A percentile compares a stretch with the other conserved stretches of the same genome.
Evolutionary conservation across 1,140 invertebrate species (phyloP).

Genomic region (Nasonia giraulti): DNA sequence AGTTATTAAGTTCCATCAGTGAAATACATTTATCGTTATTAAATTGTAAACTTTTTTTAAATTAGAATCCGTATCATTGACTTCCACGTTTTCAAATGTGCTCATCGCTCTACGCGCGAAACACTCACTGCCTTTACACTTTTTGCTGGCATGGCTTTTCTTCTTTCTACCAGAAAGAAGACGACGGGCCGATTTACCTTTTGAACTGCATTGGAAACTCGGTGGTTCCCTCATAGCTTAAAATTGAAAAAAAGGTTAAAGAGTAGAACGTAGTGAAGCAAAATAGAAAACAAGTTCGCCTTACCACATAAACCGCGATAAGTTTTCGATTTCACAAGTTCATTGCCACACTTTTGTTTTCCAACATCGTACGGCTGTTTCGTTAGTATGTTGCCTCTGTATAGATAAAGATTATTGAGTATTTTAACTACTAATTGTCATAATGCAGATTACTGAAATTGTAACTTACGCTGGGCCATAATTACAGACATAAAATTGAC

Average conservation of each 20-base stretch:
- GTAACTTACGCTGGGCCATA: slow-evolving; percentile 85
- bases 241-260: too few relatives aligned
- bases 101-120: too few relatives aligned
- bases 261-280: too few relatives aligned
- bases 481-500: slow-evolving; percentile 85
- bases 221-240: neutral
- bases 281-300: neutral
- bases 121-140: too few relatives aligned
- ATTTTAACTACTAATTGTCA: too few relatives aligned
- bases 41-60: slow-evolving; percentile 35
- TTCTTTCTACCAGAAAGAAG: neutral
- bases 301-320: slow-evolving; percentile 11
- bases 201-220: neutral
- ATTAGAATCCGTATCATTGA: neutral
- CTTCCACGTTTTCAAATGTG: neutral
- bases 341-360: neutral
- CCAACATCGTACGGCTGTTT: neutral
- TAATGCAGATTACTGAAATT: neutral
- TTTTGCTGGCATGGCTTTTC: too few relatives aligned
- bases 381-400: neutral
- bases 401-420: neutral
- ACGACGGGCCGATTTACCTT: neutral
- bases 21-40: slow-evolving; percentile 41
- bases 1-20: slow-evolving; percentile 15
- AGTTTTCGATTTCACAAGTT: neutral